Evolutionary conservation across 1,140 invertebrate species (phyloP).

Genomic region (Halictus rubicundus): DNA sequence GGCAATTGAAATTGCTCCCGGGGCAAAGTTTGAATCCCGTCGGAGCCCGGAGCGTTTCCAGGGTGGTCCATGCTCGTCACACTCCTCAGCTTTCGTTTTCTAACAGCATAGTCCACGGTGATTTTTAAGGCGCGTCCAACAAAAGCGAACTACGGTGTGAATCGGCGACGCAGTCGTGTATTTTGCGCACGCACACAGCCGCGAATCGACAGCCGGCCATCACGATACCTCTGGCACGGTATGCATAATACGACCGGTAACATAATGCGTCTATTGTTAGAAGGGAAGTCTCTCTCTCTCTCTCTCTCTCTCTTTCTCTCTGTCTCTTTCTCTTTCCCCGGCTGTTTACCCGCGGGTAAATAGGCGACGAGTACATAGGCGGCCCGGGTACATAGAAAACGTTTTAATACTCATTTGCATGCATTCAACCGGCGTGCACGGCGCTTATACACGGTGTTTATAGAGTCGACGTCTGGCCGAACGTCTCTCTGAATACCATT

Average conservation of each 20-base stretch:
- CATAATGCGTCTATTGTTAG: slow-evolving; percentile 65
- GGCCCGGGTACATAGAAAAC: slow-evolving; percentile 36
- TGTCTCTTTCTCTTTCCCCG: background rate
- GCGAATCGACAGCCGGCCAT: slow-evolving; percentile 27
- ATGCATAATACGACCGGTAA: slow-evolving; percentile 62
- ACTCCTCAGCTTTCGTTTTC: slow-evolving; percentile 49
- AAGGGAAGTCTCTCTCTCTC: slow-evolving; percentile 21
- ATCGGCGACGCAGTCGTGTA: slow-evolving; percentile 36
- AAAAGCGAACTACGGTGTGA: slow-evolving; percentile 42
- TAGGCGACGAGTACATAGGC: slow-evolving; percentile 40
- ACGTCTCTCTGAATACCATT: slow-evolving; percentile 18
- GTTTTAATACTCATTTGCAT: slow-evolving; percentile 66
- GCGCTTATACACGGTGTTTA: slow-evolving; percentile 39
- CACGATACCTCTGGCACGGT: slow-evolving; percentile 42
- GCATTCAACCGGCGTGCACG: slow-evolving; percentile 31
- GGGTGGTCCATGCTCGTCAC: slow-evolving; percentile 6
- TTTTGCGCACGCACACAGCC: slow-evolving; percentile 46
- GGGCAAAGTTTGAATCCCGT: no score
- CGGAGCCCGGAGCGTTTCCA: slow-evolving; percentile 8
- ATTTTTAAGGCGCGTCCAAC: slow-evolving; percentile 47
- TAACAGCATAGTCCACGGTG: background rate
- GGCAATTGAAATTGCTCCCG: no score
- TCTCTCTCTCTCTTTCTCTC: no score
- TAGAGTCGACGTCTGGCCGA: slow-evolving; percentile 41
- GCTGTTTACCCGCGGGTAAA: slow-evolving; percentile 30